Evolutionary conservation across 2,113 vertebrate genomes (phyloP).

Genomic region (Erythrocercus mccallii): DNA sequence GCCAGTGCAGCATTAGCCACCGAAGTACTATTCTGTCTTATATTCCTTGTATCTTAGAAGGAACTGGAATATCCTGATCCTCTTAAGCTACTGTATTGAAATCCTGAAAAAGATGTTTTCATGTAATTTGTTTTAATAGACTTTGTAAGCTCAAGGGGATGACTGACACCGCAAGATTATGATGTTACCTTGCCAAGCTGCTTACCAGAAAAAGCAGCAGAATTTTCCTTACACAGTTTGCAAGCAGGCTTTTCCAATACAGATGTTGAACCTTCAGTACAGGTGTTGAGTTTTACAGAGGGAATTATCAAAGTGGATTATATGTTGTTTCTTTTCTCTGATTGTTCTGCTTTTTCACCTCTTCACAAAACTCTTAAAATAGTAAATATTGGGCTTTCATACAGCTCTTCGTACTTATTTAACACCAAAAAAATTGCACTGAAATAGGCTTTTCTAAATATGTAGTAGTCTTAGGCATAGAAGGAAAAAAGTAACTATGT

Average conservation of each 20-base stretch:
- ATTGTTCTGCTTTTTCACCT: background rate
- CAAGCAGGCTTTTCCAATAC: background rate
- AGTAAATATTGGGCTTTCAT: background rate
- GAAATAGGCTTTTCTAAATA: background rate
- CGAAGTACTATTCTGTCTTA: background rate
- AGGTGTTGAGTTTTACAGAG: background rate
- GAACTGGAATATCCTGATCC: conserved; percentile 5
- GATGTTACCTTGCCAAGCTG: conserved; percentile 22
- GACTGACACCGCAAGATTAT: background rate
- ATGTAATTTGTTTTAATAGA: conserved; percentile 51
- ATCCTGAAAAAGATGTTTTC: conserved; percentile 9
- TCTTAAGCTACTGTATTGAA: conserved; percentile 13
- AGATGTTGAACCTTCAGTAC: background rate
- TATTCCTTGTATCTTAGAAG: background rate
- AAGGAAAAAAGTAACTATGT: background rate
- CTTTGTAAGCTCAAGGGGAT: conserved; percentile 17
- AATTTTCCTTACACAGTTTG: background rate
- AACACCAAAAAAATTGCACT: background rate
- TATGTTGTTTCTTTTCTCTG: background rate
- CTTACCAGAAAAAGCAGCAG: conserved; percentile 21
- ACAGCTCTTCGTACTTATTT: background rate
- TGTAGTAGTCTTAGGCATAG: background rate
- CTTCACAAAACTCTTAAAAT: background rate
- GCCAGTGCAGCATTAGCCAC: background rate
- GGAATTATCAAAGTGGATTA: background rate